Conservation (phyloP, 2,888 invertebrate genomes). For the Cantharis rufa region DNA sequence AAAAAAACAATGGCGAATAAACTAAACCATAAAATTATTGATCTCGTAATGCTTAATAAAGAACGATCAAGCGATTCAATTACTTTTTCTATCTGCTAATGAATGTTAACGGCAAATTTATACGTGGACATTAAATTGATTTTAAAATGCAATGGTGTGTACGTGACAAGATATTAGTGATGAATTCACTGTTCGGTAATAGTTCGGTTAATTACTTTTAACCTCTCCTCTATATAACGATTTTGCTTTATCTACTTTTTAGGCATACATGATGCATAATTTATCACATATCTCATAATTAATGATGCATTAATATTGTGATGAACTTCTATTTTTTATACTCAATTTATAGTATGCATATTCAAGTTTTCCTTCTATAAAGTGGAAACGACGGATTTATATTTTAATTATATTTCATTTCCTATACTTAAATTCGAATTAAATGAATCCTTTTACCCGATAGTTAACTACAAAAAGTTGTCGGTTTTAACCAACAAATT, state of each 20-base stretch:
- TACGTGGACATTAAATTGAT: constrained; percentile 23
- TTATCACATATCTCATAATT: neutral
- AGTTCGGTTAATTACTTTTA: constrained; percentile 17
- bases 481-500: neutral
- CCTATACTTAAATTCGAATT: neutral
- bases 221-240: neutral
- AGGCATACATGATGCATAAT: neutral
- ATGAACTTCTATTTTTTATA: neutral
- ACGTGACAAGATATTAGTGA: constrained; percentile 20
- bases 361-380: neutral
- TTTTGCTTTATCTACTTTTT: neutral
- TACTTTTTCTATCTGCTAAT: constrained; percentile 14
- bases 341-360: neutral
- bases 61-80: constrained; percentile 6
- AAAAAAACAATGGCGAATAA: neutral
- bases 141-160: constrained; percentile 20
- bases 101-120: constrained; percentile 25
- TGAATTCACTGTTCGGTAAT: constrained; percentile 16
- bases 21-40: constrained; percentile 5
- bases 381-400: neutral
- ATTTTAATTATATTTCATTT: neutral
- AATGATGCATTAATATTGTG: neutral
- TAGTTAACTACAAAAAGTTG: neutral
- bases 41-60: constrained; percentile 11
- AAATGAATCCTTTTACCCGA: neutral